These are phyloP conservation scores for Callospermophilus lateralis DNA, from an alignment of 2,113 vertebrate species.

Conservation along the genomic window DNA sequence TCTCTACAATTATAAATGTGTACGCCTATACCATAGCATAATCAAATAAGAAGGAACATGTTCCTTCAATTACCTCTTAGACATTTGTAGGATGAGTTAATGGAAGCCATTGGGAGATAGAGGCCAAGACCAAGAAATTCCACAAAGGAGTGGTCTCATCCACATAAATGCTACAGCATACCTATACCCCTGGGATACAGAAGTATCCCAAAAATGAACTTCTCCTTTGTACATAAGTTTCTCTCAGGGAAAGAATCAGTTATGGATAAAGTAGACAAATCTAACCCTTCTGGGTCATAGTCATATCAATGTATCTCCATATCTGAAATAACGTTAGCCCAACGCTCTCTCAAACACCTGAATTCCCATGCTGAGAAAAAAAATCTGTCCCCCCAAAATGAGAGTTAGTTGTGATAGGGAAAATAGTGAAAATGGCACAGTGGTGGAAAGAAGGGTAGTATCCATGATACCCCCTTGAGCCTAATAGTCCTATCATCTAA, in stretches of 20 bases:
- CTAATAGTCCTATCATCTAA: not conserved
- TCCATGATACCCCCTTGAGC: not conserved
- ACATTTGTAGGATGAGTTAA: not conserved
- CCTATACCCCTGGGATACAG: not conserved
- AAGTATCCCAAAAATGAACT: conserved; percentile 4
- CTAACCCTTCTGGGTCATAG: not conserved
- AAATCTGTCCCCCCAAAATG: not conserved
- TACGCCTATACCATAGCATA: not conserved
- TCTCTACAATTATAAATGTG: not conserved
- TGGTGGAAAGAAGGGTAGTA: not conserved
- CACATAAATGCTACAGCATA: not conserved
- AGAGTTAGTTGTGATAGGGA: not conserved
- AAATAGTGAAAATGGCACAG: not conserved
- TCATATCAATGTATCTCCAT: not conserved
- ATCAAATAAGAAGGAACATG: not conserved
- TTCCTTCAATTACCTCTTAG: not conserved
- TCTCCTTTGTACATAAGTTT: not conserved
- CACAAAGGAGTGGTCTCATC: not conserved
- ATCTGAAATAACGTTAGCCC: not conserved
- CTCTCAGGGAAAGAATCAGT: not conserved
- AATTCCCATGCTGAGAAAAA: not conserved
- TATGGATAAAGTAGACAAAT: conserved; percentile 14
- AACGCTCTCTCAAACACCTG: not conserved
- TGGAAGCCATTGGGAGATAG: not conserved
- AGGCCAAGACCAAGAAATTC: conserved; percentile 34